Evolutionary conservation across 2,888 invertebrate species (phyloP), one percentile per base, ranked within the genome.

Genomic region (Ectemnius cavifrons): DNA sequence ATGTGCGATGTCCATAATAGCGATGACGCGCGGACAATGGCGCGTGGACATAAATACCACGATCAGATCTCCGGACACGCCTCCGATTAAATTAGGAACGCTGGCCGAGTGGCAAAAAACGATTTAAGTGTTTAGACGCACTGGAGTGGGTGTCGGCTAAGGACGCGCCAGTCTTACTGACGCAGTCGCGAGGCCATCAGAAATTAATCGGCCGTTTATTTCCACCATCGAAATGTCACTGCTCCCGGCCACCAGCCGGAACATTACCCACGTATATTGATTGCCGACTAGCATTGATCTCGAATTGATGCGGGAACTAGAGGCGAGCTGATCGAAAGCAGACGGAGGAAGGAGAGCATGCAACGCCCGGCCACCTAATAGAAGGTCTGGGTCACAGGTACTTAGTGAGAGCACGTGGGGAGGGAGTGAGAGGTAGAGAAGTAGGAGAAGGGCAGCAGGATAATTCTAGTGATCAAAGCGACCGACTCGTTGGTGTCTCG

Each of bases 401-500:
- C 37, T 37, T 37, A 37, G 37, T 37, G 37, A 11, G 37, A 6
- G 8, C 37, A 23, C 23, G 23, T 23, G 23, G 23, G 3, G 37
- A 37, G 37, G 2, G 37, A 37, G 8, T 11, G 37, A 37, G 37
- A 37, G 37, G 23, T 23, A 37, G 37, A 11, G 8, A 37, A 37
- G 37, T 37, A 52, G 16, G 73, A 66, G 69, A 77, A 73, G 37
- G 37, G 37, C 37, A 76, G 73, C 68, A 80, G 75, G 81, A 82
- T 84, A 80, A 81, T 82, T 79, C 81, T 79, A 68, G 78, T 82
- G 88, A 87, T 88, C 88, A 88, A 88, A 88, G 88, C 85, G 71
- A 74, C 85, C 86, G 85, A 83, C 86, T 75, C 75, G 78, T 74
- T 73, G 84, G 80, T 85, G 85, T 84, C 85, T 83, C 82, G 75